Evolutionary conservation across 2,888 invertebrate genomes (phyloP), one percentile per base, ranked within the genome.

Genomic region (Mesorhabditis spiculigera): DNA sequence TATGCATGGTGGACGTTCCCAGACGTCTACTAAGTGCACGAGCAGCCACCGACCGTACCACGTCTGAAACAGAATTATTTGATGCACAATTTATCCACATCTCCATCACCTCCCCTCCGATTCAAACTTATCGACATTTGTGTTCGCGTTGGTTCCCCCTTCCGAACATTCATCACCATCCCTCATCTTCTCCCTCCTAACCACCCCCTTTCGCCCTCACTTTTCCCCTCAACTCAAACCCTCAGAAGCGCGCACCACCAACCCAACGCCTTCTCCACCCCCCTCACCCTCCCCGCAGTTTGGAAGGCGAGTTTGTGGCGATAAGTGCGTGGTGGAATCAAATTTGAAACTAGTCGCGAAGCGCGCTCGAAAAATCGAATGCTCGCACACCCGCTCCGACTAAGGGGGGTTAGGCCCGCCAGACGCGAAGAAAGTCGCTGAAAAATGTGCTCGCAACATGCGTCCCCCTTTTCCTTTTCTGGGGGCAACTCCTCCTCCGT

Each of bases 41-140:
- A 78, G 63, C 69, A 84, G 71, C 85, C 85, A 85, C 66, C 85
- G 81, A 8, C 82, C 78, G 71, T 85, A 85, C 85, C 85, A 85
- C 66, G 76, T 73, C 85, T 85, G 72, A 66, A 84, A 76, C 44
- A 43, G n/a, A 50, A 58, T 66, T 66, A 13, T 66, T 66, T 13
- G 43, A 42, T 28, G 28, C 28, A 28, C 28, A 28, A 28, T 28
- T 28, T 28, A 28, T 28, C 28, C 28, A 28, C 28, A 28, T 28
- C 28, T 28, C 28, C 28, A 28, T 28, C 28, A n/a, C n/a, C n/a
- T n/a, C n/a, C n/a, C n/a, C n/a, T n/a, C n/a, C n/a, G n/a, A n/a
- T 28, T 28, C 28, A 28, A 28, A 28, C 28, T 28, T 28, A 28
- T 28, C 28, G 28, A 28, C 28, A 28, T 28, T 28, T 28, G 28